Percentiles rank a stretch among this genome's conserved stretches.
Evolutionary conservation across 1,140 invertebrate genomes (phyloP).

Genomic region (Hycleus cichorii): DNA sequence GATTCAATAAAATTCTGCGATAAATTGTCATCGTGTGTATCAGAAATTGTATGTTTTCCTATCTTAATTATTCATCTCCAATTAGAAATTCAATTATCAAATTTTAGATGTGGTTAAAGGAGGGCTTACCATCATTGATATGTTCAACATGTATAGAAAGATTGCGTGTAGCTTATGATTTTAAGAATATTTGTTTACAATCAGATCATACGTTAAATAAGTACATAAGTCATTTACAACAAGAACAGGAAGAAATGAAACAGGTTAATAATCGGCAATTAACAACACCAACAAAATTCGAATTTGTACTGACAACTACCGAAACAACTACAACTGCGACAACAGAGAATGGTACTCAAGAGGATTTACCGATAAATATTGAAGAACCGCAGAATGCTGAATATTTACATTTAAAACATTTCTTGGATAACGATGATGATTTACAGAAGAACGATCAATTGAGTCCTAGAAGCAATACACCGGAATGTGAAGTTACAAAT

Average conservation of each 20-base stretch:
- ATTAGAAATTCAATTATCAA: background rate
- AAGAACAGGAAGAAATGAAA: conserved; percentile 14
- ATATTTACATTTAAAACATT: conserved; percentile 38
- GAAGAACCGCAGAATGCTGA: conserved; percentile 31
- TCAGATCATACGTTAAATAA: conserved; percentile 30
- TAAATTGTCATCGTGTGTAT: conserved; percentile 34
- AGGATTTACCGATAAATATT: conserved; percentile 18
- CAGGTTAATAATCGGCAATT: conserved; percentile 7
- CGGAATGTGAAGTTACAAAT: conserved; percentile 14
- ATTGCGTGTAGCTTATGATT: conserved; percentile 31
- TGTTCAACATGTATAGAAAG: conserved; percentile 32
- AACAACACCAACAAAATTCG: conserved; percentile 25
- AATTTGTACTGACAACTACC: conserved; percentile 11
- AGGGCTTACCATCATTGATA: conserved; percentile 31
- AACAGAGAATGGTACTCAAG: conserved; percentile 1
- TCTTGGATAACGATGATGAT: conserved; percentile 33
- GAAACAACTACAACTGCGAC: conserved; percentile 5
- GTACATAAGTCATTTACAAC: conserved; percentile 20
- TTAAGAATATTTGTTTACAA: conserved; percentile 32
- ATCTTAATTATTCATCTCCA: background rate
- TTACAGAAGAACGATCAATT: conserved; percentile 22
- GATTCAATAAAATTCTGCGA: conserved; percentile 34
- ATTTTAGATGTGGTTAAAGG: conserved; percentile 31
- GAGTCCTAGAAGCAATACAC: conserved; percentile 7
- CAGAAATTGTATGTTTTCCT: conserved; percentile 32